A percentile compares a stretch with the other conserved stretches of the same genome.
phyloP scores from a whole-genome alignment of 1,140 invertebrate genomes.

The Manduca sexta region DNA sequence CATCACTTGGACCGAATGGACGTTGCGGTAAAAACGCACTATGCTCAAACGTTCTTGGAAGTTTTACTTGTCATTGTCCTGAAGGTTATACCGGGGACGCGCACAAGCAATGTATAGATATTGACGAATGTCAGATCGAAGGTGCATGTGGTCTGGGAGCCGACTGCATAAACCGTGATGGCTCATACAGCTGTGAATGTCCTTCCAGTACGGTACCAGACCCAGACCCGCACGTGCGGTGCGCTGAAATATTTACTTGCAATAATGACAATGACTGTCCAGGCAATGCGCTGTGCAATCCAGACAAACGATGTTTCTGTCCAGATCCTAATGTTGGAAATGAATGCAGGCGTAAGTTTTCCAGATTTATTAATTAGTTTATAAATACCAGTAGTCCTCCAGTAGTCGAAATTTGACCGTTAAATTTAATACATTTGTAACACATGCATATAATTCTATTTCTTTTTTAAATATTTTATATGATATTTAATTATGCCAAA shows the following conservation, averaged over 20 bases:
- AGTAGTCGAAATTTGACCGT: no score
- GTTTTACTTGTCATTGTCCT: constrained; percentile 84
- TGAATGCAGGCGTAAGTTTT: constrained; percentile 92
- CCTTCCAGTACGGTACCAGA: constrained; percentile 86
- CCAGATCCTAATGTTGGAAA: constrained; percentile 93
- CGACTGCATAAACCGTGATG: constrained; percentile 84
- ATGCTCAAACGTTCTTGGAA: constrained; percentile 88
- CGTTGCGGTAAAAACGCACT: constrained; percentile 87
- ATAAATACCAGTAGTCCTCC: no score
- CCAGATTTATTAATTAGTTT: no score
- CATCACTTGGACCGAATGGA: constrained; percentile 82
- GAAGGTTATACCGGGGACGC: constrained; percentile 87
- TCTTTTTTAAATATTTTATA: constrained; percentile 3
- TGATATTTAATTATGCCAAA: constrained; percentile 2
- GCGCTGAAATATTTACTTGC: constrained; percentile 87
- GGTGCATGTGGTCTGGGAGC: constrained; percentile 85
- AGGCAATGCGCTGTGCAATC: constrained; percentile 90
- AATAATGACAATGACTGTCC: constrained; percentile 85
- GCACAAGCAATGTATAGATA: constrained; percentile 83
- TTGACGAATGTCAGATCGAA: constrained; percentile 83
- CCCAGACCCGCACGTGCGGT: constrained; percentile 85
- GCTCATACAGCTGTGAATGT: constrained; percentile 86
- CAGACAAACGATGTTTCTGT: constrained; percentile 85
- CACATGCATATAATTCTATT: no score
- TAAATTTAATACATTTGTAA: no score